Percentiles rank a stretch among this genome's conserved stretches.
phyloP scores from a whole-genome alignment of 2,113 vertebrate genomes.

The Crotalus tigris region DNA sequence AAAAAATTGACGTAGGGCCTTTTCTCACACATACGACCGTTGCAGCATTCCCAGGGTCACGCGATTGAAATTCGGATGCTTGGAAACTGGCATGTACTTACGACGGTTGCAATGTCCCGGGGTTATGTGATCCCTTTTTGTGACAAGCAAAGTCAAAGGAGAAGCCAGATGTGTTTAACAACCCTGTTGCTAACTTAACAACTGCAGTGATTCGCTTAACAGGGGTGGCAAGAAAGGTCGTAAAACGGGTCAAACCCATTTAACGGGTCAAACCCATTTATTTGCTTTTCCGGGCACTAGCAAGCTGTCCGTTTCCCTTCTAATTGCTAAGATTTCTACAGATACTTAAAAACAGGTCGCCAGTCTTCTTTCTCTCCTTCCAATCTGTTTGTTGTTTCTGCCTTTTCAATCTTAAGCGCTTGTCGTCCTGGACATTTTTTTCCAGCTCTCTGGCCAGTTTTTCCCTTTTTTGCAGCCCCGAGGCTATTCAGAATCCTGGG shows the following conservation, averaged over 20 bases:
- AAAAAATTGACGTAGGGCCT: neutral
- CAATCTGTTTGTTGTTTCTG: neutral
- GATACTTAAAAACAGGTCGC: neutral
- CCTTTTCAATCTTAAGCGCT: neutral
- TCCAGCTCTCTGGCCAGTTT: neutral
- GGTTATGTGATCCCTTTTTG: too few relatives aligned
- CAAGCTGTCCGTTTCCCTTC: neutral
- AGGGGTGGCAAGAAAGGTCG: neutral
- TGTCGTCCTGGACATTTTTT: too few relatives aligned
- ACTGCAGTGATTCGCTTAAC: too few relatives aligned
- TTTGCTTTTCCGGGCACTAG: neutral
- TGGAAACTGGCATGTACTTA: neutral
- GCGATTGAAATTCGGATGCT: neutral
- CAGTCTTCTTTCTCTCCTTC: neutral
- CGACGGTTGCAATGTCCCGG: neutral
- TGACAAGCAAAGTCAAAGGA: too few relatives aligned
- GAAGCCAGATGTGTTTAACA: neutral
- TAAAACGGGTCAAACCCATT: neutral
- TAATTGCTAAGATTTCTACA: neutral
- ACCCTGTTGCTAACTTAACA: too few relatives aligned
- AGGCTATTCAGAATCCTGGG: neutral
- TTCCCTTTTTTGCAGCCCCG: neutral
- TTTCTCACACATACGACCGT: neutral
- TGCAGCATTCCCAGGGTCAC: fast-evolving
- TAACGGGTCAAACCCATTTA: neutral